These are phyloP conservation scores for Falco rusticolus DNA, from an alignment of 2,797 vertebrate genomes.

Conservation along the genomic window DNA sequence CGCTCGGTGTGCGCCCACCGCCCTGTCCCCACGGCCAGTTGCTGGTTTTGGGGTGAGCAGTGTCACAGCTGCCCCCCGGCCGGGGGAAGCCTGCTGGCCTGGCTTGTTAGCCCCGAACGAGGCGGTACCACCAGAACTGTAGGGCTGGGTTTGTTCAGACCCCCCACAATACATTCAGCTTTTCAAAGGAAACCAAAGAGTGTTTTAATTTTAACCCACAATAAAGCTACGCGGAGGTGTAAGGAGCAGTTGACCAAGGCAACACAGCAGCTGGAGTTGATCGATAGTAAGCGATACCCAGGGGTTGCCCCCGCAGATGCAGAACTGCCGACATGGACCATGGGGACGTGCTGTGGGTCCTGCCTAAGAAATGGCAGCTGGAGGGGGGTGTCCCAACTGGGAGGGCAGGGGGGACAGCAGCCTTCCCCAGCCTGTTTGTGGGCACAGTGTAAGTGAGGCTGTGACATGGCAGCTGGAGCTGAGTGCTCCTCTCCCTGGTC, in stretches of 20 bases:
- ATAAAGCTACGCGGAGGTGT: accelerated
- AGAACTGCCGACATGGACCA: not conserved
- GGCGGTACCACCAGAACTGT: accelerated
- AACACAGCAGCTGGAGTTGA: not conserved
- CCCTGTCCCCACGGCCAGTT: accelerated
- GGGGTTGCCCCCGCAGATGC: not conserved
- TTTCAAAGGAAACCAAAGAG: not conserved
- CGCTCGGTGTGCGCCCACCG: accelerated
- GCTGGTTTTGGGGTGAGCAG: accelerated
- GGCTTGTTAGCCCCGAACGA: accelerated
- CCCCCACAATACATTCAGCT: not conserved
- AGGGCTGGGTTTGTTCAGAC: not conserved
- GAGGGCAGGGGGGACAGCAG: not conserved
- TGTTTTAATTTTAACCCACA: not conserved
- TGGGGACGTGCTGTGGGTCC: not conserved
- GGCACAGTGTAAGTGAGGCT: accelerated
- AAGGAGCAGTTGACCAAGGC: not conserved
- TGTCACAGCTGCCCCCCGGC: no score
- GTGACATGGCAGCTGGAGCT: accelerated
- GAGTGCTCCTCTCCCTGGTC: not conserved
- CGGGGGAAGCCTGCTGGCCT: accelerated
- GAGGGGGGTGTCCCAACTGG: no score
- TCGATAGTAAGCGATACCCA: accelerated
- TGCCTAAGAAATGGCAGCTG: not conserved
- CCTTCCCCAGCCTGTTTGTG: not conserved